Evolutionary conservation across 2,113 vertebrate species (phyloP), one percentile per base, ranked within the genome.

Genomic region (Microcebus jonahi): DNA sequence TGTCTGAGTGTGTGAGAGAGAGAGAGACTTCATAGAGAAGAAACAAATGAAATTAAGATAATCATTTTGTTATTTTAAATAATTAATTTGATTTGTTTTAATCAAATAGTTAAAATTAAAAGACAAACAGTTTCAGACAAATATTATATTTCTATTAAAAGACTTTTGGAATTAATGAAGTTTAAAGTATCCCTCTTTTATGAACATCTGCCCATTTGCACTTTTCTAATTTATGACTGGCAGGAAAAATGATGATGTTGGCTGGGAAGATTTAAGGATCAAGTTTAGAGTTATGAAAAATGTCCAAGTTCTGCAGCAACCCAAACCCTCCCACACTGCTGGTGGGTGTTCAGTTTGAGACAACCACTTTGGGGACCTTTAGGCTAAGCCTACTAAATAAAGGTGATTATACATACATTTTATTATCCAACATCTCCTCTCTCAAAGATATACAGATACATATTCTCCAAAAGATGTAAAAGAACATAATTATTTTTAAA

Each of bases 61-160:
- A 96, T 7, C 67, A 96, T 97, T 95, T 96, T 94, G 17, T 93
- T 96, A 25, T 71, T 34, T 63, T 96, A 50, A 98, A 98, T 97
- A 91, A 98, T 68, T 10, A 15, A 84, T 95, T 96, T 70, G 21
- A 7, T 82, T 53, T 50, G 18, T 77, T 91, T 90, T 81, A 79
- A 90, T 90, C 45, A 94, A 91, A 45, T 45, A 57, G 39, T 73
- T 88, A 82, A 83, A 92, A 96, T 85, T n/a, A 86, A 86, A 39
- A 88, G 63, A 14, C 11, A 81, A 92, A 48, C 92, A 45, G 93
- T 70, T 90, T 87, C 27, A 79, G 25, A 86, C 31, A 94, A 55
- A 55, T 77, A n/a, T 15, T 2, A 29, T 42, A 55, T 36, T 81
- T 77, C 20, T 85, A 84, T 80, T 83, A 87, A 91, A 61, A 12